phyloP scores from a whole-genome alignment of 2,113 vertebrate species.

The Motacilla tschutschensis region DNA sequence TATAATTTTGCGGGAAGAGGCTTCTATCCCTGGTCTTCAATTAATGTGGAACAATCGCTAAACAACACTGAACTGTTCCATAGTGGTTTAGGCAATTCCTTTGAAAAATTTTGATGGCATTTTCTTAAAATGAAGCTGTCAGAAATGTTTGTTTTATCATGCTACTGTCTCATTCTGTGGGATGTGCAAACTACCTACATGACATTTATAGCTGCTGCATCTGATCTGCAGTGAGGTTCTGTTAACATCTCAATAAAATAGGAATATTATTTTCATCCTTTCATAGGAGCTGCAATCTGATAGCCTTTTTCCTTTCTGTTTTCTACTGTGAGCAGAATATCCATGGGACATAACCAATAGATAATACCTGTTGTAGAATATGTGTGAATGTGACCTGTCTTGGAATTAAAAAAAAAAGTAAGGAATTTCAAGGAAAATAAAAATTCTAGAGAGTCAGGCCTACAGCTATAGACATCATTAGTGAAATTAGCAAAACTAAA shows the following conservation, averaged over 20 bases:
- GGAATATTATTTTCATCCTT: not conserved
- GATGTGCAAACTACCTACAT: not conserved
- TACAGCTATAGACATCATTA: not conserved
- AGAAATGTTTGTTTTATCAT: slow-evolving; percentile 5
- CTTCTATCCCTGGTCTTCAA: not conserved
- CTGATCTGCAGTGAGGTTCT: not conserved
- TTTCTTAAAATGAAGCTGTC: slow-evolving; percentile 16
- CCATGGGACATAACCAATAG: not conserved
- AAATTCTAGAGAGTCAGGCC: not conserved
- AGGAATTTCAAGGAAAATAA: not conserved
- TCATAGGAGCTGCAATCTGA: not conserved
- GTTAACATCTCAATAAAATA: not conserved
- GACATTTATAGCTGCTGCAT: not conserved
- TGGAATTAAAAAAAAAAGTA: not conserved
- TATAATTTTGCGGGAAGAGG: not conserved
- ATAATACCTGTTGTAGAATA: not conserved
- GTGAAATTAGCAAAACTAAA: not conserved
- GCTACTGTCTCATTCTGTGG: not conserved
- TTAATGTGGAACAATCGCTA: not conserved
- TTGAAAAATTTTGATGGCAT: not conserved
- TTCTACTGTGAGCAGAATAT: not conserved
- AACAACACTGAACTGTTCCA: not conserved
- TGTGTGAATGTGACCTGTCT: not conserved
- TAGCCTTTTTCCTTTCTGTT: not conserved
- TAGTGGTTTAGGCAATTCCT: not conserved